A percentile compares a stretch with the other conserved stretches of the same genome.
Conservation (phyloP, 1,140 invertebrate species). For the Hyles vespertilio region DNA sequence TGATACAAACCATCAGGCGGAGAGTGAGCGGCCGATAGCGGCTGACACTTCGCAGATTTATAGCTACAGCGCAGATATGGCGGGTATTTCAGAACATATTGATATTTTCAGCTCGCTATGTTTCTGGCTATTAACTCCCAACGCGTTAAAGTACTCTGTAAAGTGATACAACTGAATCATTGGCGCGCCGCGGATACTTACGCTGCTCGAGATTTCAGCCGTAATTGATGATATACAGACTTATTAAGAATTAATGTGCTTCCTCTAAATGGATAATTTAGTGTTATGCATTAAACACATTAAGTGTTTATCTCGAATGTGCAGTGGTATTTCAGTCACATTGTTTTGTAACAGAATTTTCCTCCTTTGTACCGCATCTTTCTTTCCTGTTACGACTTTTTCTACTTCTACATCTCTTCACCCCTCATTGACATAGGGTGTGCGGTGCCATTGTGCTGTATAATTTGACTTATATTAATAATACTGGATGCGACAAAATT, state of each 20-base stretch:
- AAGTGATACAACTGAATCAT: constrained; percentile 49
- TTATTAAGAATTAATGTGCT: background rate
- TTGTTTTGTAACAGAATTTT: too few relatives aligned
- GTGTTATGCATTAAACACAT: too few relatives aligned
- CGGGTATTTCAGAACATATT: constrained; percentile 62
- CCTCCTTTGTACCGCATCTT: too few relatives aligned
- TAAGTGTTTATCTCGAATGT: too few relatives aligned
- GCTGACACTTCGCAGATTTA: constrained; percentile 70
- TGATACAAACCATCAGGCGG: constrained; percentile 68
- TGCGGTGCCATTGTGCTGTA: too few relatives aligned
- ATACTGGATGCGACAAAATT: too few relatives aligned
- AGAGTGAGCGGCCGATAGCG: constrained; percentile 60
- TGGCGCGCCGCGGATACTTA: constrained; percentile 6
- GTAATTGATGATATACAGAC: background rate
- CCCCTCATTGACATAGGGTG: too few relatives aligned
- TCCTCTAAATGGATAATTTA: too few relatives aligned
- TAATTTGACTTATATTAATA: too few relatives aligned
- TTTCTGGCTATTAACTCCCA: constrained; percentile 56
- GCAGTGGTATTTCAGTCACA: too few relatives aligned
- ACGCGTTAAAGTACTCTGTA: constrained; percentile 59
- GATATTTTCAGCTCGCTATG: constrained; percentile 60
- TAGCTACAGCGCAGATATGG: constrained; percentile 46
- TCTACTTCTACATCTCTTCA: too few relatives aligned
- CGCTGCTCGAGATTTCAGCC: background rate
- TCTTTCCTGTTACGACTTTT: too few relatives aligned